phyloP scores from a whole-genome alignment of 2,888 invertebrate genomes.

The Strigamia crassipes region DNA sequence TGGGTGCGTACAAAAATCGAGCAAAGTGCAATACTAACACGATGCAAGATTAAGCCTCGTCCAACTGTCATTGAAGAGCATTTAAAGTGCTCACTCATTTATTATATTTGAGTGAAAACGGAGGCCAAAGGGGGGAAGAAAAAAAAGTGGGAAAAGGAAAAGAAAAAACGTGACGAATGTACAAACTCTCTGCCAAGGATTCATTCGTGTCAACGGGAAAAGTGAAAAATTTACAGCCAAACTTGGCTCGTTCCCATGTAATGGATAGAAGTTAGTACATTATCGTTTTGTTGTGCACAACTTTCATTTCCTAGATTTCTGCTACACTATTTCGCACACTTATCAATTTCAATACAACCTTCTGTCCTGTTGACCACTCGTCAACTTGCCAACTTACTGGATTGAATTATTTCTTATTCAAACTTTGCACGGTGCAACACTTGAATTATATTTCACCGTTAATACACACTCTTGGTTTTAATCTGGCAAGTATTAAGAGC shows the following conservation, averaged over 20 bases:
- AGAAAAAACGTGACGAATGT: constrained; percentile 3
- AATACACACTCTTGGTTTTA: not conserved
- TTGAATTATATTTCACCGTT: not conserved
- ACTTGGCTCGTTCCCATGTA: not conserved
- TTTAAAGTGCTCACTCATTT: constrained; percentile 1
- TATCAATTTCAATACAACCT: not conserved
- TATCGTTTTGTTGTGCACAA: not conserved
- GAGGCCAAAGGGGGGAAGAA: not conserved
- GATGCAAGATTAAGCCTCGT: not conserved
- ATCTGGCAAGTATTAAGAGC: not conserved
- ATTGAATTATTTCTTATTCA: too few species aligned
- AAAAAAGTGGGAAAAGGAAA: not conserved
- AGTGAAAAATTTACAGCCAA: constrained; percentile 10
- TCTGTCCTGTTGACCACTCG: not conserved
- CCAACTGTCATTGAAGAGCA: not conserved
- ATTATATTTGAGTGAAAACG: not conserved
- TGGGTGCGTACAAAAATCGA: constrained; percentile 10
- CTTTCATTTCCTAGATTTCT: not conserved
- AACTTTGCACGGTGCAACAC: too few species aligned
- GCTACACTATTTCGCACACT: not conserved
- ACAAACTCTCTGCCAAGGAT: constrained; percentile 4
- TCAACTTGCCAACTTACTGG: too few species aligned
- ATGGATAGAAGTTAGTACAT: constrained; percentile 10
- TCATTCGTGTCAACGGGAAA: constrained; percentile 10
- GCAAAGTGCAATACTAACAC: not conserved